Evolutionary conservation across 2,888 invertebrate species (phyloP).

Genomic region (Eustalomyia histrio): DNA sequence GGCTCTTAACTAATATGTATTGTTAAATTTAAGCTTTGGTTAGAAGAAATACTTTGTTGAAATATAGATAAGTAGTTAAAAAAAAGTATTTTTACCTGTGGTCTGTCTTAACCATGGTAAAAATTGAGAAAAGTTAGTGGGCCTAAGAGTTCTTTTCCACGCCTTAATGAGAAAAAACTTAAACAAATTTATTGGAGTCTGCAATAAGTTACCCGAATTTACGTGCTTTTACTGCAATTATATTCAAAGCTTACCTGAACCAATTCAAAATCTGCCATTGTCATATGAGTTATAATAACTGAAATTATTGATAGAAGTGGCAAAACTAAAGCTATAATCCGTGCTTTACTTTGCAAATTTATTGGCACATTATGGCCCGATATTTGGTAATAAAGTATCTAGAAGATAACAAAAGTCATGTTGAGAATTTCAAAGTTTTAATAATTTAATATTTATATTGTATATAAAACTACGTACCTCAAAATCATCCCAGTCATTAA

Average conservation of each 20-base stretch:
- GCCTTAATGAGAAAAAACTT: no score
- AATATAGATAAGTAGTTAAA: no score
- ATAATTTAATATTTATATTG: no score
- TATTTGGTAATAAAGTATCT: slow-evolving; percentile 83
- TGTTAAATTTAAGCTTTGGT: no score
- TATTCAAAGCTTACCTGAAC: slow-evolving; percentile 80
- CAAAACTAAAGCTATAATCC: slow-evolving; percentile 82
- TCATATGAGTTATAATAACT: slow-evolving; percentile 85
- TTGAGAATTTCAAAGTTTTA: not conserved
- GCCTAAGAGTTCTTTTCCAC: no score
- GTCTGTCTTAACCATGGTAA: no score
- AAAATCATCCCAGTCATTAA: slow-evolving; percentile 85
- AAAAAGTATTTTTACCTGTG: no score
- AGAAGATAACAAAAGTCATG: slow-evolving; percentile 67
- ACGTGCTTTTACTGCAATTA: not conserved
- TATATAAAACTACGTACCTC: slow-evolving; percentile 80
- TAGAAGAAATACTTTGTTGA: no score
- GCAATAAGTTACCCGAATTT: no score
- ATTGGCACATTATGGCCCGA: slow-evolving; percentile 82
- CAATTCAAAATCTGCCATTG: slow-evolving; percentile 85
- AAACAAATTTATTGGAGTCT: no score
- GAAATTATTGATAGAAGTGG: slow-evolving; percentile 83
- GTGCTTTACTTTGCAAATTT: slow-evolving; percentile 82
- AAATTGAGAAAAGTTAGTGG: no score
- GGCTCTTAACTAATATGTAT: no score